A percentile compares a stretch with the other conserved stretches of the same genome.
Conservation (phyloP, 2,888 invertebrate genomes). For the Lathronympha strigana region DNA sequence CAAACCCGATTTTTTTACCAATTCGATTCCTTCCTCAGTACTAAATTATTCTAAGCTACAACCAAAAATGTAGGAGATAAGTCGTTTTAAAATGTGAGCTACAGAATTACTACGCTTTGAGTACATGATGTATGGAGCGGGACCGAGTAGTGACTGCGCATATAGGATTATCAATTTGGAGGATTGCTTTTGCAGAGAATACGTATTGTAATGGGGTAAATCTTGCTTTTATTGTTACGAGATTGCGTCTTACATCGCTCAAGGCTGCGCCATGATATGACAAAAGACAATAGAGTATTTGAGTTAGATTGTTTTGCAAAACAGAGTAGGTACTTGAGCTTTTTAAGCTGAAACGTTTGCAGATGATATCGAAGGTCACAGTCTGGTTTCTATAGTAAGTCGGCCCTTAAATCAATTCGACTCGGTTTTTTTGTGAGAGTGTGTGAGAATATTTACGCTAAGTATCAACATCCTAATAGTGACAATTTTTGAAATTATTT, state of each 20-base stretch:
- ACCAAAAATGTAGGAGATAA: neutral
- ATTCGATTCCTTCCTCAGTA: conserved; percentile 11
- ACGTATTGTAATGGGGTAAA: neutral
- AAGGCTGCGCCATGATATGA: too few species aligned
- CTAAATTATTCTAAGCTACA: neutral
- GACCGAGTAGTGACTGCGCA: conserved; percentile 29
- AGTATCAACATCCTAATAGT: too few species aligned
- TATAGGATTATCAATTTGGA: conserved; percentile 31
- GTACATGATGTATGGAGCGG: conserved; percentile 32
- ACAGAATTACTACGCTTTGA: conserved; percentile 16
- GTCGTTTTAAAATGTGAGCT: neutral
- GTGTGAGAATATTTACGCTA: too few species aligned
- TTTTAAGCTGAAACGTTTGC: too few species aligned
- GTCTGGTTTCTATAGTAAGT: too few species aligned
- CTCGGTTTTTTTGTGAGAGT: too few species aligned
- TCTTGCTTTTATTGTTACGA: conserved; percentile 9
- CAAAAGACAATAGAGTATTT: too few species aligned
- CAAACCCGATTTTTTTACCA: conserved; percentile 49
- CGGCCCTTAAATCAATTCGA: too few species aligned
- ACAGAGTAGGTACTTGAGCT: too few species aligned
- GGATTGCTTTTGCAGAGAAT: conserved; percentile 23
- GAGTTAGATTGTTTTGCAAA: too few species aligned
- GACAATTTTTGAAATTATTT: too few species aligned
- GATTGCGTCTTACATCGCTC: neutral
- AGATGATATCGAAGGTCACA: too few species aligned